phyloP scores from a whole-genome alignment of 2,888 invertebrate genomes.

The Caenorhabditis becei region DNA sequence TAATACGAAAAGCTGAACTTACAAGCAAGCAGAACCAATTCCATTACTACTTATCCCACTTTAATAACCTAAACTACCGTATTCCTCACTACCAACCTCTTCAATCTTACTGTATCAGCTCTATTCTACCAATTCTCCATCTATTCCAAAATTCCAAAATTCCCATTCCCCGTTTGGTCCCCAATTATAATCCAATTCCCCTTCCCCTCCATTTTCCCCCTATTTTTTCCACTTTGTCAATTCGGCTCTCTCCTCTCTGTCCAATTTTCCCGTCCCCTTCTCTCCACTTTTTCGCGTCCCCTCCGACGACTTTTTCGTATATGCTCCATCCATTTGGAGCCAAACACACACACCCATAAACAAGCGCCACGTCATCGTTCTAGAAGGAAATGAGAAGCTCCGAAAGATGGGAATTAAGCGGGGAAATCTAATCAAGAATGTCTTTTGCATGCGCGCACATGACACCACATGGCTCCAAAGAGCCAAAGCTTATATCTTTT shows the following conservation, averaged over 20 bases:
- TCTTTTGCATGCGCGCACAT: constrained; percentile 11
- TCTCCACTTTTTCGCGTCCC: not conserved
- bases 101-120: too few species aligned
- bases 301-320: not conserved
- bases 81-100: too few species aligned
- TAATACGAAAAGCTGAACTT: too few species aligned
- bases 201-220: too few species aligned
- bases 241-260: not conserved
- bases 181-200: not conserved
- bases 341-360: not conserved
- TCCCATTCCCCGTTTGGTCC: too few species aligned
- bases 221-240: not conserved
- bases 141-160: too few species aligned
- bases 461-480: not conserved
- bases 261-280: not conserved
- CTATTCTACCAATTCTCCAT: too few species aligned
- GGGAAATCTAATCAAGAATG: constrained; percentile 15
- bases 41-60: too few species aligned
- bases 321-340: not conserved
- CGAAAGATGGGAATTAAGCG: not conserved
- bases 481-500: too few species aligned
- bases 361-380: not conserved
- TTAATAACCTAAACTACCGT: too few species aligned
- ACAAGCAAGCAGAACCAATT: too few species aligned
- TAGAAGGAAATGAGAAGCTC: not conserved